Evolutionary conservation across 2,797 vertebrate genomes (phyloP).

Genomic region (Silurus lanzhouensis): DNA sequence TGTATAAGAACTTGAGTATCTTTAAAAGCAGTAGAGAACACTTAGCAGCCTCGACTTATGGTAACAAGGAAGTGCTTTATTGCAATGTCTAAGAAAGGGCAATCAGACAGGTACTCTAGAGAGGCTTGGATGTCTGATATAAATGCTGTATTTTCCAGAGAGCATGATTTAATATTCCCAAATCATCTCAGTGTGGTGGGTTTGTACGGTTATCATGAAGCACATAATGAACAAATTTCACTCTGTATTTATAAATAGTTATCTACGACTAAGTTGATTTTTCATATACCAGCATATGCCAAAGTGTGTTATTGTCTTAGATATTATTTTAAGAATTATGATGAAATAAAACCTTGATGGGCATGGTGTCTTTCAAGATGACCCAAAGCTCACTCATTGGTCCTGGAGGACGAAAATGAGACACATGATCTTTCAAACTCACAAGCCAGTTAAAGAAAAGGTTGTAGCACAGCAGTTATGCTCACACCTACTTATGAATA

Average conservation of each 20-base stretch:
- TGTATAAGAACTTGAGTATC: slow-evolving; percentile 27
- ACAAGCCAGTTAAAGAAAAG: neutral
- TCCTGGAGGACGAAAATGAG: neutral
- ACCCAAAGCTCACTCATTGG: neutral
- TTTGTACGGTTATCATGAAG: neutral
- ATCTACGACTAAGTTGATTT: too few relatives aligned
- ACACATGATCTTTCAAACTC: neutral
- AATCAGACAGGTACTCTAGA: neutral
- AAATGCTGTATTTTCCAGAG: neutral
- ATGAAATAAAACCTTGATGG: neutral
- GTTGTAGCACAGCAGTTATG: too few relatives aligned
- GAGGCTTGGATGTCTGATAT: neutral
- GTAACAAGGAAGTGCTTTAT: slow-evolving; percentile 9
- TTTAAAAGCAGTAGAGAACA: slow-evolving; percentile 25
- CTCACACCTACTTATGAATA: too few relatives aligned
- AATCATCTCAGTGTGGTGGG: neutral
- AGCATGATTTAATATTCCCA: neutral
- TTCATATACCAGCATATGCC: neutral
- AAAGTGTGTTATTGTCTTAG: neutral
- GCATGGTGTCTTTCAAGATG: neutral
- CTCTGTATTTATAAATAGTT: neutral
- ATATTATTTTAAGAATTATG: neutral
- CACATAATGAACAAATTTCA: neutral
- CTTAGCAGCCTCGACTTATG: neutral
- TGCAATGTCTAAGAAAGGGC: slow-evolving; percentile 10